Percentiles rank a stretch among this genome's conserved stretches.
Evolutionary conservation across 2,113 vertebrate species (phyloP).

Genomic region (Entelurus aequoreus): DNA sequence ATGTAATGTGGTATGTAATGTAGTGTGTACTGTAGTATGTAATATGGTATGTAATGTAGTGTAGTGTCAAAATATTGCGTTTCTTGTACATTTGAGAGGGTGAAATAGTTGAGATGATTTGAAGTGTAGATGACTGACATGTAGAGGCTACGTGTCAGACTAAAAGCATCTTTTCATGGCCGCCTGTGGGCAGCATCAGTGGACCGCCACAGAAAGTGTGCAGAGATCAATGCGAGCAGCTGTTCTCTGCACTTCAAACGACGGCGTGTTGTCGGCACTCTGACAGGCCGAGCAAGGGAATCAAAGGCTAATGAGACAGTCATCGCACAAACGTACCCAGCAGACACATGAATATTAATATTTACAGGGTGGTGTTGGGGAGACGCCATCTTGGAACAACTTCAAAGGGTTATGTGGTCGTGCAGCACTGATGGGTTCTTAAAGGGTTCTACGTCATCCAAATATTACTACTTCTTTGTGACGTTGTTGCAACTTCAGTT

Average conservation of each 20-base stretch:
- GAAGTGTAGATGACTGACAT: not conserved
- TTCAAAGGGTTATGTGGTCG: constrained; percentile 26
- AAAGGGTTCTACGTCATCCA: not conserved
- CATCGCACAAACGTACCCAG: constrained; percentile 62
- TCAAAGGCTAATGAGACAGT: constrained; percentile 72
- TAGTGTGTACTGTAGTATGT: no score
- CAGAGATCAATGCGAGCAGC: constrained; percentile 72
- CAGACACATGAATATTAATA: constrained; percentile 71
- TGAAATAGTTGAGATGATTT: no score
- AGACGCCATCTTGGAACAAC: constrained; percentile 9
- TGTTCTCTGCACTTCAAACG: constrained; percentile 70
- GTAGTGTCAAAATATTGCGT: no score
- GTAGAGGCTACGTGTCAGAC: not conserved
- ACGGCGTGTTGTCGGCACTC: constrained; percentile 63
- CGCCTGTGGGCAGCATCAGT: constrained; percentile 55
- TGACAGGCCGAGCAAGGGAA: constrained; percentile 59
- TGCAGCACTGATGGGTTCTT: not conserved
- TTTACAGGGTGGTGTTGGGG: not conserved
- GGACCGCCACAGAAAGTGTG: constrained; percentile 55
- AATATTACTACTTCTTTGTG: not conserved
- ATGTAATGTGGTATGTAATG: no score
- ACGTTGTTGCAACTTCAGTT: not conserved
- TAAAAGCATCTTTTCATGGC: constrained; percentile 54
- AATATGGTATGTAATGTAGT: no score
- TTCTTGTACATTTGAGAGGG: not conserved